Conservation (phyloP, 2,888 invertebrate species). For the Dasysyrphus tricinctus region DNA sequence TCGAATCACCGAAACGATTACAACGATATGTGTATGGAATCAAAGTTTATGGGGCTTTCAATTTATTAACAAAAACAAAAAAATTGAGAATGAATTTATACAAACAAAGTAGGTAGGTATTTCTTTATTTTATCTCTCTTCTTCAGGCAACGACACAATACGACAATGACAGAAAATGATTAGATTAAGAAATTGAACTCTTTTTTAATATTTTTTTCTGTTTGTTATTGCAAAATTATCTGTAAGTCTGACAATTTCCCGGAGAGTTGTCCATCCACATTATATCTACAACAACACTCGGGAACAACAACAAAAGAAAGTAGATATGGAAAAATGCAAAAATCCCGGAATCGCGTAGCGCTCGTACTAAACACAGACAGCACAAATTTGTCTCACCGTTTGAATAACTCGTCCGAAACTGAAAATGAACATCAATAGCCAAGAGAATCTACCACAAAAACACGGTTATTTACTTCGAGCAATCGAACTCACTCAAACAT, state of each 20-base stretch:
- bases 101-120: slow-evolving; percentile 4
- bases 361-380: slow-evolving; percentile 38
- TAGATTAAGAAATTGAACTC: slow-evolving; percentile 51
- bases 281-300: slow-evolving; percentile 16
- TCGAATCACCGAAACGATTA: slow-evolving; percentile 15
- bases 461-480: slow-evolving; percentile 40
- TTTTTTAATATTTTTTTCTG: slow-evolving; percentile 19
- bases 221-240: slow-evolving; percentile 16
- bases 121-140: slow-evolving; percentile 42
- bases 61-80: slow-evolving; percentile 13
- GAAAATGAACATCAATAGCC: slow-evolving; percentile 60
- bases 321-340: slow-evolving; percentile 45
- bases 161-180: slow-evolving; percentile 46
- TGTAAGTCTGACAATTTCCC: neutral
- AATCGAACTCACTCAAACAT: slow-evolving; percentile 51
- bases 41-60: slow-evolving; percentile 11
- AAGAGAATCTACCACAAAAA: slow-evolving; percentile 53
- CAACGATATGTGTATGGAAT: neutral
- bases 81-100: slow-evolving; percentile 6
- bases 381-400: slow-evolving; percentile 43
- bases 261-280: slow-evolving; percentile 26
- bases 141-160: slow-evolving; percentile 14
- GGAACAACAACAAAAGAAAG: slow-evolving; percentile 24
- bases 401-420: slow-evolving; percentile 71
- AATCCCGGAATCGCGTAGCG: slow-evolving; percentile 64